Base-by-base conservation (phyloP, 2,113 vertebrate genomes). In the Nothoprocta perdicaria region DNA sequence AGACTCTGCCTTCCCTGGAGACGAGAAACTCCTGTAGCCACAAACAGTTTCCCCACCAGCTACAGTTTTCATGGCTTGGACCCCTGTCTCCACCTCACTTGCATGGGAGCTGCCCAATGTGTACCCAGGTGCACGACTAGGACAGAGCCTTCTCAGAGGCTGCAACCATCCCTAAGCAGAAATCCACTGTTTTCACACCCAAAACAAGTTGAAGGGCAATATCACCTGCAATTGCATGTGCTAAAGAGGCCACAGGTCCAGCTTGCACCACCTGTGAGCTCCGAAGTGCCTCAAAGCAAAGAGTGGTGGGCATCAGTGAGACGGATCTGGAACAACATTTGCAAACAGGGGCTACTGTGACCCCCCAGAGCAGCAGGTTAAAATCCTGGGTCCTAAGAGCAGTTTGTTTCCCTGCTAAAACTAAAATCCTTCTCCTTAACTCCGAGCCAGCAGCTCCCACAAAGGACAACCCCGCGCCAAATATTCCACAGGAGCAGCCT, bases 401-500 rank as follows among this genome's bases (percentile, higher is more conserved):
- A 6, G 43, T 80, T 80, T 74, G 55, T 58, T 87, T 89, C 71
- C 84, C 53, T 29, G 45, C 67, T 53, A 81, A 88, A 84, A 23
- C 8, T 4, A 53, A 62, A 17, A 14, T 35, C 22, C 61, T 74
- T n/a, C 4, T 61, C 50, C 9, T 80, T 60, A 19, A 86, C 55
- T 84, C 75, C 12, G 8, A 82, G 55, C 15, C 78, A 90, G 84
- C 55, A 22, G 26, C 35, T 86, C 52, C 55, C 48, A 62, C 48
- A 89, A 57, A 19, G n/a, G 62, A 45, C 67, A 69, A 15, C 14
- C 27, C 6, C 11, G 45, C 66, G 31, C n/a, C 48, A 31, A 92
- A 77, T 66, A 63, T 80, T 29, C 27, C 74, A 60, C 77, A 12
- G 0, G 4, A 79, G 27, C 60, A 82, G 48, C 11, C 50, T 77